Percentiles rank a stretch among this genome's conserved stretches.
Conservation (phyloP, 2,888 invertebrate genomes). For the Eutolmus rufibarbis region DNA sequence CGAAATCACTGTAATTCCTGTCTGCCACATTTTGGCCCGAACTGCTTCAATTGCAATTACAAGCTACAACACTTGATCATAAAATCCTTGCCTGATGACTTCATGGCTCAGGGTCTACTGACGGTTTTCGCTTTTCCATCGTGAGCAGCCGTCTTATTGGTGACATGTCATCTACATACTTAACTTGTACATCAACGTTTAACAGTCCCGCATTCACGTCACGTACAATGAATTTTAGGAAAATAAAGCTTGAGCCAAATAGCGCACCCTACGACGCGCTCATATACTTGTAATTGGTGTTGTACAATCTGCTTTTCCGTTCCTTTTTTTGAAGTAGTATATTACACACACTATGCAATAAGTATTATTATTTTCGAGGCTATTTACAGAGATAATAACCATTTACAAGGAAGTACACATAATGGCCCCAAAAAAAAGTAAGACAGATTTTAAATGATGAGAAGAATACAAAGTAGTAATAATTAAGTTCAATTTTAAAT, state of each 20-base stretch:
- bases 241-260: background rate
- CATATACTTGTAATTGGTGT: background rate
- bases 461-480: too few relatives aligned
- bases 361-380: background rate
- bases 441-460: too few relatives aligned
- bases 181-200: background rate
- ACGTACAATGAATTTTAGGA: conserved; percentile 20
- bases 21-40: background rate
- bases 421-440: too few relatives aligned
- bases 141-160: background rate
- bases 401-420: too few relatives aligned
- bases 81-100: conserved; percentile 5
- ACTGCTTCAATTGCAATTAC: conserved; percentile 22
- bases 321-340: background rate
- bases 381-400: background rate
- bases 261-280: background rate
- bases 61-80: conserved; percentile 7
- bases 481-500: too few relatives aligned
- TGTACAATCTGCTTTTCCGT: background rate
- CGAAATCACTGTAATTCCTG: background rate
- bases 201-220: background rate
- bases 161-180: background rate
- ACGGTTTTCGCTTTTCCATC: background rate
- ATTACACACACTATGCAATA: background rate
- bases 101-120: background rate